Evolutionary conservation across 2,888 invertebrate species (phyloP).

Genomic region (Brassicogethes aeneus): DNA sequence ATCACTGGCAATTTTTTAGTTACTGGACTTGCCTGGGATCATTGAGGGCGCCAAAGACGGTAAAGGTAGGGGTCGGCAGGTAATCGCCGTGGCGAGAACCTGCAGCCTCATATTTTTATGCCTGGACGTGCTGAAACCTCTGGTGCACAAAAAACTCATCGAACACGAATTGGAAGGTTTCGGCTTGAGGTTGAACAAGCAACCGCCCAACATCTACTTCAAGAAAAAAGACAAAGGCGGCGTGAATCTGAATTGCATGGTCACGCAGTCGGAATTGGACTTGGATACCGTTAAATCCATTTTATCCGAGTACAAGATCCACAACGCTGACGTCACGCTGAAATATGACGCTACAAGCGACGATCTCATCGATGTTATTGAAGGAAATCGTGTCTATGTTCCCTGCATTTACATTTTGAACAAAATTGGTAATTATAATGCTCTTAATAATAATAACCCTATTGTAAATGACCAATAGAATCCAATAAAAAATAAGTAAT

Average conservation of each 20-base stretch:
- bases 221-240: constrained; percentile 98
- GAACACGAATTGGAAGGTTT: constrained; percentile 99
- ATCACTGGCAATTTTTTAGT: constrained; percentile 41
- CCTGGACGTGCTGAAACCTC: constrained; percentile 92
- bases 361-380: constrained; percentile 96
- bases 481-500: too few relatives aligned
- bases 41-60: constrained; percentile 99
- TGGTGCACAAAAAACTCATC: constrained; percentile 91
- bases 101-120: constrained; percentile 97
- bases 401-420: constrained; percentile 98
- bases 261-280: constrained; percentile 89
- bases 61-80: constrained; percentile 97
- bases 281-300: constrained; percentile 91
- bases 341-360: constrained; percentile 93
- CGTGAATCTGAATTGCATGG: constrained; percentile 87
- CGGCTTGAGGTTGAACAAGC: constrained; percentile 89
- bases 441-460: too few relatives aligned
- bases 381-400: constrained; percentile 96
- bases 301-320: constrained; percentile 94
- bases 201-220: constrained; percentile 94
- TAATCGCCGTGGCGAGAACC: constrained; percentile 97
- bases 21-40: constrained; percentile 98
- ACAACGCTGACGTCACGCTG: constrained; percentile 96
- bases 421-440: constrained; percentile 78
- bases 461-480: too few relatives aligned